Evolutionary conservation across 2,113 vertebrate species (phyloP), one percentile per base, ranked within the genome.

Genomic region (Atrichornis clamosus): DNA sequence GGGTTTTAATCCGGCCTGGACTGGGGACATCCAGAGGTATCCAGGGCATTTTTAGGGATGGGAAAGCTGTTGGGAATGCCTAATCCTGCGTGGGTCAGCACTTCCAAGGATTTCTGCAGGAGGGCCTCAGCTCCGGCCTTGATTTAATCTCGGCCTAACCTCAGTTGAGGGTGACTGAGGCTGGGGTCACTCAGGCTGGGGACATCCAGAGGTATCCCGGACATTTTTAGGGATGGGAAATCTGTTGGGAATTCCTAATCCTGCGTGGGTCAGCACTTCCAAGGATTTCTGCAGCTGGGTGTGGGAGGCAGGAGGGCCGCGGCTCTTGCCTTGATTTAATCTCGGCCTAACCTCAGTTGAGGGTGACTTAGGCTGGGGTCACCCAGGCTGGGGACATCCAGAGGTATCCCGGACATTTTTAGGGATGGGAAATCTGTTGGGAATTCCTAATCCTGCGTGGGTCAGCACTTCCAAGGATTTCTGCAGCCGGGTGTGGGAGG

Each of bases 51-150:
- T 27, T 75, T 19, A 33, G 53, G 30, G 24, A 17, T 30, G 17
- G 44, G 52, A 33, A 14, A 47, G 76, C 50, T 20, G 5, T 14
- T 2, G 2, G 53, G 55, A 89, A 64, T 62, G 39, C 44, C 55
- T 59, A 35, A 33, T 7, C 13, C 15, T 15, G 15, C 7, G 11
- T 49, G 67, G 89, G 21, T 62, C 46, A 30, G 44, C 26, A 30
- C 14, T 26, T 77, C 13, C 20, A 10, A 26, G 11, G 41, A 2
- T 81, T 59, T 74, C 77, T 49, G 5, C n/a, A 11, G 41, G 76
- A 90, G 89, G 93, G 84, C 17, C 91, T 96, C 59, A 63, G 59
- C 58, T 94, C 47, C 80, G 86, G 73, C 86, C 76, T 91, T 41
- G 13, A 41, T 41, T 41, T 92, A 58, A 94, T 95, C 59, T 86